Evolutionary conservation across 2,113 vertebrate species (phyloP).

Genomic region (Oxygymnocypris stewartii): DNA sequence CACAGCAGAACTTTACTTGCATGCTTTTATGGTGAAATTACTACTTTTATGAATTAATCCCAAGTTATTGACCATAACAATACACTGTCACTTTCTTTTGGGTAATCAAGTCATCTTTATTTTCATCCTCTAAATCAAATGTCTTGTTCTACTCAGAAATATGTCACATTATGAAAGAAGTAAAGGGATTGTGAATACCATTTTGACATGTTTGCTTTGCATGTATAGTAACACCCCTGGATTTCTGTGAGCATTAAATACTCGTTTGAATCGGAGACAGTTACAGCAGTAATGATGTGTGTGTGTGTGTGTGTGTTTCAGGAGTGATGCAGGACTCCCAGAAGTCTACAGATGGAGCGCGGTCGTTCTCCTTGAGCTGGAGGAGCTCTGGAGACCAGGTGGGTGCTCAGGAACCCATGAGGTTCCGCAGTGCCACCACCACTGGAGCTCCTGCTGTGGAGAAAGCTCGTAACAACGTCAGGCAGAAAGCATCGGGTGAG

Average conservation of each 20-base stretch:
- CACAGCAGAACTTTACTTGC: not conserved
- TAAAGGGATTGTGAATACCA: not conserved
- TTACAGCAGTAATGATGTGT: not conserved
- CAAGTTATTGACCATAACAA: not conserved
- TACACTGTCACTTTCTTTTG: not conserved
- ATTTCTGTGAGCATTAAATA: not conserved
- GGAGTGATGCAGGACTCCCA: conserved; percentile 84
- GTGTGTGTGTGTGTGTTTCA: conserved; percentile 60
- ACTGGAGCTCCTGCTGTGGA: conserved; percentile 94
- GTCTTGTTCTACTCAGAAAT: not conserved
- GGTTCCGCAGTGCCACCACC: conserved; percentile 93
- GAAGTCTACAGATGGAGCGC: conserved; percentile 82
- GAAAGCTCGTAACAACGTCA: conserved; percentile 90
- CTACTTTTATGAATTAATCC: not conserved
- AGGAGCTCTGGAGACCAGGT: conserved; percentile 83
- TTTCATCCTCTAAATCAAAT: not conserved
- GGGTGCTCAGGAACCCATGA: conserved; percentile 87
- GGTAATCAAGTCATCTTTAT: not conserved
- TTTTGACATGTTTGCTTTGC: not conserved
- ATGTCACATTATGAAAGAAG: not conserved
- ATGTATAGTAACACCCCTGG: not conserved
- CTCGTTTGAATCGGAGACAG: not conserved
- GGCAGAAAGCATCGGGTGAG: conserved; percentile 93
- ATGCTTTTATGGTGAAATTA: not conserved
- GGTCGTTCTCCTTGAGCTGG: conserved; percentile 97